phyloP scores from a whole-genome alignment of 2,888 invertebrate species.

The Spilosoma lubricipeda region DNA sequence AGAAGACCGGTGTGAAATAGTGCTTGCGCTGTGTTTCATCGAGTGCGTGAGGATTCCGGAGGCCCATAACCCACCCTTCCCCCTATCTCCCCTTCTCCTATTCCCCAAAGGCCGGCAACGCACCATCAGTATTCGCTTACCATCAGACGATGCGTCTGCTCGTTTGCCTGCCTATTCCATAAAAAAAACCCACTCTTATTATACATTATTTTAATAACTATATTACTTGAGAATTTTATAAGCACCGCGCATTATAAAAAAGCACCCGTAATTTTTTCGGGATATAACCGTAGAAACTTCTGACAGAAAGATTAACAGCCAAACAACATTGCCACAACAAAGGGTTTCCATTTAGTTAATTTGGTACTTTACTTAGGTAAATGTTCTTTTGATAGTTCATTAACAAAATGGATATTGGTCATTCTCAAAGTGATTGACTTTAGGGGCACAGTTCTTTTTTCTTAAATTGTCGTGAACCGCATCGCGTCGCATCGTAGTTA shows the following conservation, averaged over 20 bases:
- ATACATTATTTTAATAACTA: not conserved
- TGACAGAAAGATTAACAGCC: not conserved
- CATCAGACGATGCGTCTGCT: no score
- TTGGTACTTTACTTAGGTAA: not conserved
- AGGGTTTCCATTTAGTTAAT: constrained; percentile 1
- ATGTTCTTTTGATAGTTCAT: constrained; percentile 1
- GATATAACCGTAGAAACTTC: not conserved
- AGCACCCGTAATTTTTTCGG: not conserved
- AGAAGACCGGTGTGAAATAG: no score
- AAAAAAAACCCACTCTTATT: no score
- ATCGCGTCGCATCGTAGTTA: no score
- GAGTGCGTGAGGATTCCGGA: no score
- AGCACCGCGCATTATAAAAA: no score
- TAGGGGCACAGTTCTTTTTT: not conserved
- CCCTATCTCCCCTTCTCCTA: no score
- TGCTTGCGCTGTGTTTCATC: no score
- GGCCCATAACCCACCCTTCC: no score
- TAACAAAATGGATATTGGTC: not conserved
- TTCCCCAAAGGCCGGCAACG: no score
- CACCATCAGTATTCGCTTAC: no score
- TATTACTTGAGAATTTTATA: not conserved
- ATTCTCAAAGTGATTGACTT: not conserved
- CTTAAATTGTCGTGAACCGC: not conserved
- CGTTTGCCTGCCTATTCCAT: no score
- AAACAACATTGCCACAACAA: not conserved